Base-by-base conservation (phyloP, 2,888 invertebrate genomes). In the Synergus umbraculus region DNA sequence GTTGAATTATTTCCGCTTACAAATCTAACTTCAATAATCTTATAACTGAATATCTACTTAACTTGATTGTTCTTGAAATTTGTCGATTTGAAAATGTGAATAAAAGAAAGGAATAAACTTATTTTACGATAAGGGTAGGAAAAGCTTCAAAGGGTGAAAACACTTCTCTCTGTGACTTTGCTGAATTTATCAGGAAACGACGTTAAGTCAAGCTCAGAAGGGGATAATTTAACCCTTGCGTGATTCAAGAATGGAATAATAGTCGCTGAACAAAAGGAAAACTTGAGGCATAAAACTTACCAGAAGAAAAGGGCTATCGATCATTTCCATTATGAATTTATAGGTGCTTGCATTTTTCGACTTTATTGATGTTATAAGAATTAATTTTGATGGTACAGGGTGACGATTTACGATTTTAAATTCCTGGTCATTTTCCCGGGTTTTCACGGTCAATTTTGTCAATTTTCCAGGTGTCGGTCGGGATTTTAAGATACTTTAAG, bases 151-250 rank as follows among this genome's bases (percentile, higher is more conserved):
- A 49, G 49, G 37, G 37, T 54, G 73, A 46, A 46, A 69, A 73
- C 54, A 73, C 73, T 54, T 37, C 73, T 29, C 49, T 73, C 29
- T 54, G 37, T 29, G 22, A 73, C 73, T 73, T 54, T 1, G 54
- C 49, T 29, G 49, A 73, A 73, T 73, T 49, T 73, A 54, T 73
- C 49, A 54, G 73, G 54, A 73, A 54, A 49, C 49, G 73, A 73
- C 54, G 46, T 69, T 49, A 29, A 49, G 69, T 69, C 49, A 49
- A 49, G 8, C 49, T 54, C n/a, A 41, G 73, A 37, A 73, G 49
- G 54, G 73, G 29, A 29, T 73, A 54, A 73, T 49, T 73, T 54
- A 73, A 54, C 73, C 54, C 73, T 54, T 37, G 37, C 37, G 73
- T 54, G 49, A 54, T 37, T 37, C 49, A 29, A 73, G 54, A 73